A percentile compares a stretch with the other conserved stretches of the same genome.
phyloP scores from a whole-genome alignment of 2,888 invertebrate species.

The Elysia crispata region DNA sequence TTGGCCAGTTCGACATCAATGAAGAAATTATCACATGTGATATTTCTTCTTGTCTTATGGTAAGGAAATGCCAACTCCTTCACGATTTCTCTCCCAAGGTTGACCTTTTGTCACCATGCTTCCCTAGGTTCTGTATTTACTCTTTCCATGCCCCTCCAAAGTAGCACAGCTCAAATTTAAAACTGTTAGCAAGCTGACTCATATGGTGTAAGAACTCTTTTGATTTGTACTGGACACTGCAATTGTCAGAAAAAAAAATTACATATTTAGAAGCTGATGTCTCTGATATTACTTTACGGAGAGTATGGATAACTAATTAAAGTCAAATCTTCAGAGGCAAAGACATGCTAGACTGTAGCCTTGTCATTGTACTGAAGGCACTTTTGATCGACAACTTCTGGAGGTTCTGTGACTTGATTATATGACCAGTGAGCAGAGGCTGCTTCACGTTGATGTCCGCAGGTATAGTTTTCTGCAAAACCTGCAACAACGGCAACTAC shows the following conservation, averaged over 20 bases:
- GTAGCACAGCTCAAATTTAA: constrained; percentile 13
- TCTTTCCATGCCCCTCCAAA: constrained; percentile 39
- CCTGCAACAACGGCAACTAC: not conserved
- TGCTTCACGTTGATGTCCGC: not conserved
- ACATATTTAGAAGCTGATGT: not conserved
- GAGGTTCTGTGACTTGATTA: not conserved
- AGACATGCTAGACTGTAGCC: not conserved
- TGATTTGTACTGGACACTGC: constrained; percentile 21
- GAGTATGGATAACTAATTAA: not conserved
- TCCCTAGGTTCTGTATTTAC: constrained; percentile 20
- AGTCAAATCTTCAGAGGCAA: not conserved
- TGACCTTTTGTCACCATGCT: constrained; percentile 28
- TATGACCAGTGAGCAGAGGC: not conserved
- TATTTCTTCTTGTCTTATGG: too few relatives aligned
- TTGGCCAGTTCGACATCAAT: too few relatives aligned
- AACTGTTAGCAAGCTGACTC: constrained; percentile 7
- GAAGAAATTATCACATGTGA: too few relatives aligned
- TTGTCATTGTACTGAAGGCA: not conserved
- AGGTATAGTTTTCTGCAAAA: constrained; percentile 2
- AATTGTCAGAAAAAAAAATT: constrained; percentile 30
- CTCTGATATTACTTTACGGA: not conserved
- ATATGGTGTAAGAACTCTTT: constrained; percentile 12
- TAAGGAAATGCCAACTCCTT: too few relatives aligned
- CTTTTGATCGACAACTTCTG: not conserved
- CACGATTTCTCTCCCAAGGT: too few relatives aligned